These are phyloP conservation scores for Melikaiella ostensackeni DNA, from an alignment of 2,888 invertebrate genomes.

Conservation along the genomic window DNA sequence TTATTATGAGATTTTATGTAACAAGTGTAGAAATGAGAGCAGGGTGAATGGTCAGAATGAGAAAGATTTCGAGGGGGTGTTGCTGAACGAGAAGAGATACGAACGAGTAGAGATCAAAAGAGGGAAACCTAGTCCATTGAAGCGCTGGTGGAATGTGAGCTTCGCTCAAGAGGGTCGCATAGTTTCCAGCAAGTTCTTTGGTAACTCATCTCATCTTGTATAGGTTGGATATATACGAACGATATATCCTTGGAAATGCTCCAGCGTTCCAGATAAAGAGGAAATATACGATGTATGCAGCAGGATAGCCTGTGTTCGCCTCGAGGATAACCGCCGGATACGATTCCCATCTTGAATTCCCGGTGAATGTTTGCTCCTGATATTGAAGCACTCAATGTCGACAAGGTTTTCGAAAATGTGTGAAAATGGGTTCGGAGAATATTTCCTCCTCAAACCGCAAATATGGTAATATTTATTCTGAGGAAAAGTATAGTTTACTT, in stretches of 20 bases:
- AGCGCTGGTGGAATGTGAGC: conserved; percentile 17
- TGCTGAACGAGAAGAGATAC: not conserved
- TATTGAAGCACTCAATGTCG: conserved; percentile 11
- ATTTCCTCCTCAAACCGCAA: not conserved
- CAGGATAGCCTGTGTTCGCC: not conserved
- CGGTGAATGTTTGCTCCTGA: conserved; percentile 10
- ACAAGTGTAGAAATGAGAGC: not conserved
- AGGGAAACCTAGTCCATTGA: conserved; percentile 17
- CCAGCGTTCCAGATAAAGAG: conserved; percentile 11
- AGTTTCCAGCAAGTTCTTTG: conserved; percentile 10
- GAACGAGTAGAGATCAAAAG: conserved; percentile 4
- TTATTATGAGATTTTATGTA: not conserved
- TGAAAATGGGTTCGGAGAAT: not conserved
- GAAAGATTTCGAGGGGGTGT: not conserved
- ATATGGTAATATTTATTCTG: not conserved
- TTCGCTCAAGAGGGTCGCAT: conserved; percentile 16
- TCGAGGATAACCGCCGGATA: conserved; percentile 16
- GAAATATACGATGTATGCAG: conserved; percentile 14
- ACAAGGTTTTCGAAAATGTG: conserved; percentile 16
- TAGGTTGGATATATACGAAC: not conserved
- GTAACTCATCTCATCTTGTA: not conserved
- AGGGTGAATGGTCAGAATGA: not conserved
- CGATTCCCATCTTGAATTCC: conserved; percentile 29
- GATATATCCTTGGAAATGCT: conserved; percentile 8
- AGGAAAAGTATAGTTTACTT: not conserved